These are phyloP conservation scores for Eupithecia dodoneata DNA, from an alignment of 2,888 invertebrate genomes.

Conservation along the genomic window DNA sequence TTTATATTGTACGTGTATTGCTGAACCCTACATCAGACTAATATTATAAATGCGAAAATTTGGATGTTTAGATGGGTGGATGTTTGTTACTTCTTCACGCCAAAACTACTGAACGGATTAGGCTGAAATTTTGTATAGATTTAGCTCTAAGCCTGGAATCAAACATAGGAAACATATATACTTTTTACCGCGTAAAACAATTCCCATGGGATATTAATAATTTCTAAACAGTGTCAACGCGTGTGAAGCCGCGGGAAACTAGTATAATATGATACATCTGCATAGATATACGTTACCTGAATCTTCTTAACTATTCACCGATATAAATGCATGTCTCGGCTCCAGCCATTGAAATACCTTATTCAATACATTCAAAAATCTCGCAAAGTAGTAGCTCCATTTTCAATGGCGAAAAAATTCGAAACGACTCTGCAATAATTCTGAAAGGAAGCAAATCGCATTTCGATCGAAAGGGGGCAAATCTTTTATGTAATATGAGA, in stretches of 20 bases:
- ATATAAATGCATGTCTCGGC: constrained; percentile 66
- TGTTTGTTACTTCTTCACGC: too few relatives aligned
- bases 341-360: constrained; percentile 72
- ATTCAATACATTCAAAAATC: constrained; percentile 81
- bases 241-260: too few relatives aligned
- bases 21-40: background rate
- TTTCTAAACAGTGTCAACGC: too few relatives aligned
- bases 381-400: constrained; percentile 71
- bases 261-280: background rate
- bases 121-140: too few relatives aligned
- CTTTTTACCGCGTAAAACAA: too few relatives aligned
- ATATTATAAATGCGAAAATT: too few relatives aligned
- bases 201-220: too few relatives aligned
- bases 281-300: background rate
- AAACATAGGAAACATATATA: too few relatives aligned
- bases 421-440: constrained; percentile 79
- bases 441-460: constrained; percentile 81
- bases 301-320: constrained; percentile 43
- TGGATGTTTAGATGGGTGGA: too few relatives aligned
- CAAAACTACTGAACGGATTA: too few relatives aligned
- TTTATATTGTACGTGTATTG: too few relatives aligned
- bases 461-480: constrained; percentile 83
- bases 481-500: constrained; percentile 85
- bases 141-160: too few relatives aligned
- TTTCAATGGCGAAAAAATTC: constrained; percentile 80